Evolutionary conservation across 2,888 invertebrate species (phyloP), one percentile per base, ranked within the genome.

Genomic region (Neoaliturus tenellus): DNA sequence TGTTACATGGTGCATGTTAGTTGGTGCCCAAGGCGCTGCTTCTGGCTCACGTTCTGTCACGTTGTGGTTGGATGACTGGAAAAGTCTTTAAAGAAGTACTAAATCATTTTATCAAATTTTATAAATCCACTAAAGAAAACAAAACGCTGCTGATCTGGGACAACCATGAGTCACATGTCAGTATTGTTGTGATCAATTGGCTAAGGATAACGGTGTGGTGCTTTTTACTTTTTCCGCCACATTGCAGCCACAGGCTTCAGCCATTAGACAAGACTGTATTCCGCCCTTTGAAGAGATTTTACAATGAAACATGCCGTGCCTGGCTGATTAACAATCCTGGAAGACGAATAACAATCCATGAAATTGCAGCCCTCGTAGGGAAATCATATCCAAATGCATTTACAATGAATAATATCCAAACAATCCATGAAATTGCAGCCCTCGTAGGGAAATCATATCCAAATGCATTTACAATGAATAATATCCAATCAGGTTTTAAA

Each of bases 291-390:
- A 23, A 31, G 17, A 31, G 25, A 28, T 67, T 23, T 25, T 67
- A 67, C 28, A 67, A 67, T 28, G 23, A 31, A 28, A 28, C 67
- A 23, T 14, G 17, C 67, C 23, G 25, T 23, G 25, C 23, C 14
- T 67, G 67, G 67, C 31, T 55, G 25, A 17, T 80, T 10, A 55
- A n/a, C 51, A 80, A 80, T 23, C 33, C 80, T 33, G 80, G 80
- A 17, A 62, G 33, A 17, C 58, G 39, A 10, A 81, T 81, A 31
- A 31, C 67, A 28, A 67, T 31, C 23, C 55, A n/a, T n/a, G n/a
- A n/a, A n/a, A n/a, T n/a, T n/a, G n/a, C n/a, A n/a, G n/a, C n/a
- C n/a, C n/a, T n/a, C n/a, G n/a, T n/a, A n/a, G n/a, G n/a, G n/a
- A n/a, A n/a, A n/a, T n/a, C n/a, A n/a, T n/a, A n/a, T n/a, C n/a